Evolutionary conservation across 2,797 vertebrate genomes (phyloP), one percentile per base, ranked within the genome.

Genomic region (Martes flavigula): DNA sequence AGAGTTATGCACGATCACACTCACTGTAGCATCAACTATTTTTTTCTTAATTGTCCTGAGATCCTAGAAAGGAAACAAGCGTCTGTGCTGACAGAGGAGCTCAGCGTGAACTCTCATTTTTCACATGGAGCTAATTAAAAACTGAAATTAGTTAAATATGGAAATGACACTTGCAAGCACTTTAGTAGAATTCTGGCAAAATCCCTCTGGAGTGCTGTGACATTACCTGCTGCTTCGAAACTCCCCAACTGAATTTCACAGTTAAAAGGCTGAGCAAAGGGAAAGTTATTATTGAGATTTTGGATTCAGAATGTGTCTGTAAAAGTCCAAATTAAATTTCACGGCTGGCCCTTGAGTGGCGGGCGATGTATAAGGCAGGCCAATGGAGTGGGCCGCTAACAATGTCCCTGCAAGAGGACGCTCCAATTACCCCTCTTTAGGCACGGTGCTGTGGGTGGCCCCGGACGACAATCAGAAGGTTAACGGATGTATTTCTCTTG

Each of bases 61-160:
- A 99, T 98, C 98, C 98, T 99, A 99, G 98, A 98, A 99, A 99
- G 98, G 99, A 99, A 99, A 99, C 99, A 98, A 98, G 98, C 98
- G 98, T 99, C 98, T 98, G 75, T 91, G 98, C 98, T 99, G 99
- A 99, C 99, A 99, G 99, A 99, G 98, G 98, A 99, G 99, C 99
- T 98, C 99, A 99, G 99, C 98, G 7, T 98, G 99, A 99, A 99
- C 99, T 98, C 98, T 99, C 98, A 99, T 99, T 99, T 99, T 99
- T 99, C 99, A 99, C 99, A 99, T 73, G 98, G 98, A 99, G 99
- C 99, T 99, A 99, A 99, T 99, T 99, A 99, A 99, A 99, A 99
- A 99, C 99, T 98, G 99, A 99, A 99, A 99, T 99, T 99, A 99
- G 99, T 99, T 99, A 99, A 99, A 99, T 99, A 99, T 99, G 98